Percentiles rank a stretch among this genome's conserved stretches.
These are phyloP conservation scores for Oriolus oriolus DNA, from an alignment of 2,113 vertebrate species.

Conservation along the genomic window DNA sequence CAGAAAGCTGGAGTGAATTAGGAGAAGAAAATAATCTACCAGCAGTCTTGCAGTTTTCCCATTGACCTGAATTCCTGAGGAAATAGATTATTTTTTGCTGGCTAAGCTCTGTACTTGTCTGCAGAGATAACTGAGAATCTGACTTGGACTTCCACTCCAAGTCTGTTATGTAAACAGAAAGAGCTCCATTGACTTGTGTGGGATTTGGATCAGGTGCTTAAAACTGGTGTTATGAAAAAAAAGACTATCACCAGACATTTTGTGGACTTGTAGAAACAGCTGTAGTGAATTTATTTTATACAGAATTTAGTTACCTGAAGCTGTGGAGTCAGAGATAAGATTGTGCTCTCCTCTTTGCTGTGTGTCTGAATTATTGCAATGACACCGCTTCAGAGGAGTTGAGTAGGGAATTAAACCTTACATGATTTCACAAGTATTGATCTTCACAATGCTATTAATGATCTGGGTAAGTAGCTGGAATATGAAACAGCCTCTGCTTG, in stretches of 20 bases:
- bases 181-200: background rate
- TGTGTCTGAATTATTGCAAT: background rate
- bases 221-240: background rate
- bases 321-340: background rate
- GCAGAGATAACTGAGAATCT: background rate
- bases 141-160: background rate
- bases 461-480: background rate
- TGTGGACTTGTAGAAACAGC: background rate
- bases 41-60: background rate
- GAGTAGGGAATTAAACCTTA: background rate
- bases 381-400: background rate
- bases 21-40: background rate
- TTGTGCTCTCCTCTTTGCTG: background rate
- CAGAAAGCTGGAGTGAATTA: background rate
- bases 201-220: background rate
- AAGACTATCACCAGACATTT: background rate
- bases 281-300: background rate
- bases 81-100: background rate
- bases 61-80: background rate
- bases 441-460: background rate
- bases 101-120: background rate
- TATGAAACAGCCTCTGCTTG: background rate
- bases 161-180: background rate
- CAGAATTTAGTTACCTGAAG: background rate
- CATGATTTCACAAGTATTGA: background rate